Evolutionary conservation across 2,113 vertebrate genomes (phyloP).

Genomic region (Tachysurus vachellii): DNA sequence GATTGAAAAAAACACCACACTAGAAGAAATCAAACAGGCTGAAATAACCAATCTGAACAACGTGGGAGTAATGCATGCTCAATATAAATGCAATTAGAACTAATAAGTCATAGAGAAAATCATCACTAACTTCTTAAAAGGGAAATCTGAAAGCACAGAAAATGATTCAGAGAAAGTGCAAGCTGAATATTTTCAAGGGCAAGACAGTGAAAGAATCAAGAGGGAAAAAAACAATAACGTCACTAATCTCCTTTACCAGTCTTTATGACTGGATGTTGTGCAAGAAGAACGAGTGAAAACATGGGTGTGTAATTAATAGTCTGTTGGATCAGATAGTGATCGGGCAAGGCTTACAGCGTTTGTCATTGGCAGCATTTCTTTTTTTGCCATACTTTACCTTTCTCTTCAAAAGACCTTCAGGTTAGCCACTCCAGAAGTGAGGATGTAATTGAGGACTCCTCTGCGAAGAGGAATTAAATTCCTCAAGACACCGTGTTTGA

Average conservation of each 20-base stretch:
- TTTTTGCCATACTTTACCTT: neutral
- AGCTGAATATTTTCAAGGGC: slow-evolving; percentile 1
- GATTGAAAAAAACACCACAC: neutral
- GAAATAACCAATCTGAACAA: neutral
- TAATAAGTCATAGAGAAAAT: neutral
- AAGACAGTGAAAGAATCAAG: neutral
- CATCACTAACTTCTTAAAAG: neutral
- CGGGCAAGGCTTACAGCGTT: neutral
- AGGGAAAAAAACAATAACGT: neutral
- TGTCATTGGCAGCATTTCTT: slow-evolving; percentile 18
- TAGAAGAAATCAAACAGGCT: too few species aligned
- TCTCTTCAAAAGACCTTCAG: slow-evolving; percentile 8
- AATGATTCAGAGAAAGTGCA: neutral
- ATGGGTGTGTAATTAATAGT: neutral
- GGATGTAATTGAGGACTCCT: neutral
- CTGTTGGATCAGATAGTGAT: slow-evolving; percentile 11
- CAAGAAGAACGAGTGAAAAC: neutral
- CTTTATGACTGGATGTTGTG: slow-evolving; percentile 11
- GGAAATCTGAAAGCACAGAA: neutral
- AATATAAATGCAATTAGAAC: neutral
- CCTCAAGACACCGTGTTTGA: neutral
- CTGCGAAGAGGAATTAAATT: neutral
- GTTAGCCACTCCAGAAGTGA: slow-evolving; percentile 16
- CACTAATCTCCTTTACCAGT: neutral
- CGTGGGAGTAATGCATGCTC: neutral